These are phyloP conservation scores for Glyptemys insculpta DNA, from an alignment of 2,797 vertebrate species.

Conservation along the genomic window DNA sequence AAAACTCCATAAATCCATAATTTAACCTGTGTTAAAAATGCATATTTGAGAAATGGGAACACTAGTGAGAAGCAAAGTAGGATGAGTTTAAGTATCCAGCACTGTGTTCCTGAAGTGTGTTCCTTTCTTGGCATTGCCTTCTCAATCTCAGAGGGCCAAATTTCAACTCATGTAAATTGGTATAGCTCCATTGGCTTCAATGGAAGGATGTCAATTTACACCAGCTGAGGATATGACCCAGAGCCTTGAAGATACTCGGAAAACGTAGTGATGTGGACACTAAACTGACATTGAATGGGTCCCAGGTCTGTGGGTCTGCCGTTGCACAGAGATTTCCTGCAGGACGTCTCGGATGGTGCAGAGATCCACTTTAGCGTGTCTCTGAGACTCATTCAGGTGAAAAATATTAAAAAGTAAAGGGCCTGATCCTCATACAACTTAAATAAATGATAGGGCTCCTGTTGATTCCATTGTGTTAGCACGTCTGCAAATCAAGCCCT, in stretches of 20 bases:
- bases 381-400: neutral
- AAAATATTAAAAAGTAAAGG: conserved; percentile 21
- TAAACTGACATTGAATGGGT: neutral
- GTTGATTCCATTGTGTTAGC: neutral
- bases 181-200: neutral
- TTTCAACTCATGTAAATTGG: neutral
- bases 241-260: accelerated
- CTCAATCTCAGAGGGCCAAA: neutral
- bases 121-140: neutral
- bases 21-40: neutral
- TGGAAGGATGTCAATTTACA: neutral
- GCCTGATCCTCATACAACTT: neutral
- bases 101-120: neutral
- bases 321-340: neutral
- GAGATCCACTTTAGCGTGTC: conserved; percentile 13
- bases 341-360: neutral
- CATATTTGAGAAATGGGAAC: neutral
- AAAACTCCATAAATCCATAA: neutral
- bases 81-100: neutral
- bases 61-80: neutral
- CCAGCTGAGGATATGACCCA: neutral
- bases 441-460: conserved; percentile 25
- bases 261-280: accelerated
- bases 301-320: neutral
- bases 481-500: neutral